Conservation (phyloP, 1,140 invertebrate species). For the Campoletis sonorensis region DNA sequence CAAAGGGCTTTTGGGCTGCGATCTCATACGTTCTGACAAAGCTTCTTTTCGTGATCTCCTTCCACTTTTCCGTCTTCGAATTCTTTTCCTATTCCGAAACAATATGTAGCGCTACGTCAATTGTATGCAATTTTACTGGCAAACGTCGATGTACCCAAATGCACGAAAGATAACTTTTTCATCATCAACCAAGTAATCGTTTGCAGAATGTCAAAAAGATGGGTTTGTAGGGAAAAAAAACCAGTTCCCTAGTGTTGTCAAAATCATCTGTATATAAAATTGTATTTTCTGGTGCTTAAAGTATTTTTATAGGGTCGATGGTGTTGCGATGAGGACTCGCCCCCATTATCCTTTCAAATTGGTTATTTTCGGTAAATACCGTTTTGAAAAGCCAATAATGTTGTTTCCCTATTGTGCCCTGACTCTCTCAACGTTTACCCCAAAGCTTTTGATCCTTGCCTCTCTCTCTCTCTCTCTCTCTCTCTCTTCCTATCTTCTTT, state of each 20-base stretch:
- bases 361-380: conserved; percentile 78
- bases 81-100: neutral
- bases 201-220: neutral
- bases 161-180: conserved; percentile 28
- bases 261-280: conserved; percentile 55
- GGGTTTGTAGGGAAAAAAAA: neutral
- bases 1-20: conserved; percentile 33
- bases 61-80: neutral
- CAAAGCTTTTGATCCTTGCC: conserved; percentile 45
- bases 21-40: conserved; percentile 18
- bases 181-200: conserved; percentile 61
- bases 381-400: conserved; percentile 77
- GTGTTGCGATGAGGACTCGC: conserved; percentile 62
- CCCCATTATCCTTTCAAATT: conserved; percentile 74
- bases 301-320: conserved; percentile 49
- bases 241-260: neutral
- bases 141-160: neutral
- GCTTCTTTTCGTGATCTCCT: conserved; percentile 33
- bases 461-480: conserved; percentile 53
- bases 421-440: conserved; percentile 48
- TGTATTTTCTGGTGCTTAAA: conserved; percentile 46
- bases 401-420: conserved; percentile 72
- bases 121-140: neutral
- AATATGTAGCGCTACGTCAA: neutral
- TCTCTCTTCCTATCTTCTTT: conserved; percentile 62